Percentiles rank a stretch among this genome's conserved stretches.
These are phyloP conservation scores for Hemicentrotus pulcherrimus DNA, from an alignment of 35 echinoderm and acorn worm genomes.

Conservation along the genomic window DNA sequence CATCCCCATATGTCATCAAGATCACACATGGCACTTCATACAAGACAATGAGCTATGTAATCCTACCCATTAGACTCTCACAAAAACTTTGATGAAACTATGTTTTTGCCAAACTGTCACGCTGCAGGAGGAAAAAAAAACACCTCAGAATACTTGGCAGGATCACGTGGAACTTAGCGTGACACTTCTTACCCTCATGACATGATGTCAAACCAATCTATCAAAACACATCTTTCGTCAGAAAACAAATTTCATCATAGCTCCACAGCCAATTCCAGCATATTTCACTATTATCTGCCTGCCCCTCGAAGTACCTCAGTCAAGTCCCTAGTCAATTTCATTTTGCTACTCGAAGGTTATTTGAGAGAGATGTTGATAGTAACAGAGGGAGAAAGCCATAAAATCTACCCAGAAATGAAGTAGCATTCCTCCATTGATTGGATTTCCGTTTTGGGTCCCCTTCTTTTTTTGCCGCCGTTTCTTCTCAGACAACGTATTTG, in stretches of 20 bases:
- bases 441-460: constrained; percentile 33
- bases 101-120: neutral
- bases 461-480: neutral
- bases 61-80: neutral
- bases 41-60: neutral
- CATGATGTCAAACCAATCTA: constrained; percentile 1
- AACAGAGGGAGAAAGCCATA: neutral
- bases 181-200: neutral
- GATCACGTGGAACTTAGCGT: neutral
- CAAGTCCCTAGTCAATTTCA: neutral
- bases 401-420: constrained; percentile 46
- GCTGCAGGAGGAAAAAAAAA: neutral
- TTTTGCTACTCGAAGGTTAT: constrained; percentile 7
- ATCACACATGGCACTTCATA: neutral
- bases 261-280: neutral
- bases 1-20: neutral
- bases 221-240: neutral
- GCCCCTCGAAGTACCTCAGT: neutral
- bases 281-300: neutral
- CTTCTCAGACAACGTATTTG: neutral
- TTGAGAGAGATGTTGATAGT: constrained; percentile 48
- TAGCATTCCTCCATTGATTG: constrained; percentile 41
- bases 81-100: neutral
- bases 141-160: neutral
- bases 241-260: neutral